phyloP scores from a whole-genome alignment of 1,140 invertebrate species.

The Leptopilina clavipes region DNA sequence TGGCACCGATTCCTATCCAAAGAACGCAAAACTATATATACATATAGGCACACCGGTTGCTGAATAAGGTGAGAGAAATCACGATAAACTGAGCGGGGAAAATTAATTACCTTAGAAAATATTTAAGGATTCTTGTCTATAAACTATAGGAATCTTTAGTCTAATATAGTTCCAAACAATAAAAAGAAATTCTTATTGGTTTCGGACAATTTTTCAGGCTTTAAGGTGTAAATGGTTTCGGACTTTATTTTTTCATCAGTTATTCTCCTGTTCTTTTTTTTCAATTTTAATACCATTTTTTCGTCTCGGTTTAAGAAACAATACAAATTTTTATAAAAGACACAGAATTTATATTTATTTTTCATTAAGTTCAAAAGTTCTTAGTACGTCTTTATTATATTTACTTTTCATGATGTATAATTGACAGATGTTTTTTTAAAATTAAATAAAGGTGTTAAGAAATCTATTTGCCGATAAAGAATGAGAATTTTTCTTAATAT shows the following conservation, averaged over 20 bases:
- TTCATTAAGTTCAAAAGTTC: not conserved
- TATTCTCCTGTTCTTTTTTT: too few relatives aligned
- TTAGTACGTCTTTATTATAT: not conserved
- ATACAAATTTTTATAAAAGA: too few relatives aligned
- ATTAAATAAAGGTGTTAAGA: not conserved
- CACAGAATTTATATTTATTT: too few relatives aligned
- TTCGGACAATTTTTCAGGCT: too few relatives aligned
- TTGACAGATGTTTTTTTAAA: not conserved
- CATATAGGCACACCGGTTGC: not conserved
- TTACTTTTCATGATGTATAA: conserved; percentile 3
- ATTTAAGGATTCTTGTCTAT: not conserved
- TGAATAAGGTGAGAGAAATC: not conserved
- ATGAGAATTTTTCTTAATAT: not conserved
- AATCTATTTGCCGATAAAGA: not conserved
- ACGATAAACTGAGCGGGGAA: not conserved
- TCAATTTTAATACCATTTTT: too few relatives aligned
- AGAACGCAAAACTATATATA: not conserved
- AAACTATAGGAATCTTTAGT: not conserved
- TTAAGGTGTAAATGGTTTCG: too few relatives aligned
- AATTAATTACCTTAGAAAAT: conserved; percentile 15
- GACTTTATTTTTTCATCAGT: too few relatives aligned
- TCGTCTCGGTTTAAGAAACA: too few relatives aligned
- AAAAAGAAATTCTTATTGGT: too few relatives aligned
- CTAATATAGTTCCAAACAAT: too few relatives aligned
- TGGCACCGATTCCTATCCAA: conserved; percentile 7